Evolutionary conservation across 1,140 invertebrate genomes (phyloP).

Genomic region (Cecropterus lyciades): DNA sequence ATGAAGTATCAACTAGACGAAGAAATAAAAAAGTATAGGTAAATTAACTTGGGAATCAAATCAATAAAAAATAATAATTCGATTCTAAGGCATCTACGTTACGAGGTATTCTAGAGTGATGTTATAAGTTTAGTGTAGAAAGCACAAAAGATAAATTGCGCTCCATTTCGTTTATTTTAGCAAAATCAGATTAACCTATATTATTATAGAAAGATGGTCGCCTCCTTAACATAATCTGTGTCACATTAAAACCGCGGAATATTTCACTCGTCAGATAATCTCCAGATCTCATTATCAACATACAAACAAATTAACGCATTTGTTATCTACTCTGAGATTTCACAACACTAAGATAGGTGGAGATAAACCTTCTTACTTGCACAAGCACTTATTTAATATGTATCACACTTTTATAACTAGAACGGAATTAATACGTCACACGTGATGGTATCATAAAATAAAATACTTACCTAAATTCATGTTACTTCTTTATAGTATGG

Average conservation of each 20-base stretch:
- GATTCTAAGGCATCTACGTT: too few species aligned
- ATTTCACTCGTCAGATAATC: constrained; percentile 57
- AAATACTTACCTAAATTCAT: too few species aligned
- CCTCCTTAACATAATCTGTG: constrained; percentile 51
- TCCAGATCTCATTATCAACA: constrained; percentile 56
- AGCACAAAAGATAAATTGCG: too few species aligned
- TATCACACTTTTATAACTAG: background rate
- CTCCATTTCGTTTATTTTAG: too few species aligned
- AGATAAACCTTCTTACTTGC: constrained; percentile 13
- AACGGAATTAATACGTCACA: background rate
- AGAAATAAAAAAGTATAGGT: too few species aligned
- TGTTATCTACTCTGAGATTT: constrained; percentile 40
- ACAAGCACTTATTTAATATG: constrained; percentile 16
- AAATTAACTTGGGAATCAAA: too few species aligned
- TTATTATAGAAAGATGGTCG: background rate
- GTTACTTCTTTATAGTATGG: too few species aligned
- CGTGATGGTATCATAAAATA: too few species aligned
- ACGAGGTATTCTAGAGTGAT: too few species aligned
- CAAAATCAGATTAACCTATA: background rate
- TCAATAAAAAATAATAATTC: too few species aligned
- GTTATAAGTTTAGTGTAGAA: too few species aligned
- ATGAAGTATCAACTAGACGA: too few species aligned
- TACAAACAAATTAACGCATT: constrained; percentile 49
- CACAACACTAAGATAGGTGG: constrained; percentile 28
- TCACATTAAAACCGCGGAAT: constrained; percentile 53